Evolutionary conservation across 1,140 invertebrate species (phyloP), one percentile per base, ranked within the genome.

Genomic region (Daktulosphaira vitifoliae): DNA sequence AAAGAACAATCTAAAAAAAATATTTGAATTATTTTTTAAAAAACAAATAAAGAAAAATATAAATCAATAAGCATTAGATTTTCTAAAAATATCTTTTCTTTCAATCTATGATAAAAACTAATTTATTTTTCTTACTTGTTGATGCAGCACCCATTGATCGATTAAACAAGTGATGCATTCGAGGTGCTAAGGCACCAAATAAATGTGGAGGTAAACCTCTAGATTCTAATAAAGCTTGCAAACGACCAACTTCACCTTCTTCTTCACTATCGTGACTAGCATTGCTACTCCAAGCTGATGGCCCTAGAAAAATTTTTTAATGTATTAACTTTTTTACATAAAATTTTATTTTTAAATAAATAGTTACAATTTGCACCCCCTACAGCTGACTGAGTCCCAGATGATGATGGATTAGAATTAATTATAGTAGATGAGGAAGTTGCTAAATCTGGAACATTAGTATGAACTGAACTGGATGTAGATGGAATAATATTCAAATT

Each of bases 111-210:
- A 23, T 23, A 8, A 15, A 54, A 25, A 33, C 5, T 16, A 52
- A 54, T 37, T 18, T 23, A 46, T 26, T 39, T 48, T 18, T 25
- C 18, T 15, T 62, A 62, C 56, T 62, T 33, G 56, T 62, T 26
- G 56, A 62, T n/a, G 56, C 56, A 22, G 85, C 85, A 7, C 88
- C 89, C 81, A 97, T 95, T 66, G 90, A 95, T 64, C 93, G 80
- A 73, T 97, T 93, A 44, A 98, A 78, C 22, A 99, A 79, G 75
- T 98, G 94, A 72, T 98, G 96, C 92, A 99, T 96, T 42, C 96
- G 81, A 38, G 96, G 91, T 7, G 92, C 95, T 26, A 98, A 80
- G 29, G 91, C 90, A 15, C 94, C 92, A 74, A 98, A 93, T 29
- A 98, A 80, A 75, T 97, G 93, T 2, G 94, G 93, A 9, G 94